Base-by-base conservation (phyloP, 1,140 invertebrate genomes). In the Euschistus heros region DNA sequence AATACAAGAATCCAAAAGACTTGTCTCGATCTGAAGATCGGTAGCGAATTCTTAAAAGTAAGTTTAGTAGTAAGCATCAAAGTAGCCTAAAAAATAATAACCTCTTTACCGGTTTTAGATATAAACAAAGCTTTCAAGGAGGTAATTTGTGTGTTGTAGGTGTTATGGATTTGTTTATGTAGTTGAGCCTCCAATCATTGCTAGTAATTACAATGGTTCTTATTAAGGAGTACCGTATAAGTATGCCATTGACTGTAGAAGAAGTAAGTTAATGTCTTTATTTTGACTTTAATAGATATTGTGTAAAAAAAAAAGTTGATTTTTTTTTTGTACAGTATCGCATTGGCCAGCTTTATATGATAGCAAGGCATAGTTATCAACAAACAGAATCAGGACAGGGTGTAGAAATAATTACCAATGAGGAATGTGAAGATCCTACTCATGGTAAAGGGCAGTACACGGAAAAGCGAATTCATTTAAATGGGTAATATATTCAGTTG, bases 291-390 rank as follows among this genome's bases (percentile, higher is more conserved):
- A 7, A 10, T 55, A 37, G 15, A n/a, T 18, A 57, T 26, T 57
- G 24, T 52, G n/a, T 52, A 50, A 55, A 30, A 63, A 60, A 20
- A 55, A 55, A 55, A 8, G 18, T n/a, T 18, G 5, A 0, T 54
- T 37, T 66, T 46, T 70, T 67, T 66, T 64, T 33, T 59, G 78
- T 80, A 63, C 74, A 95, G 92, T 96, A 96, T 76, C 84, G 83
- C 62, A 86, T 94, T 73, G 92, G 92, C 0, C 92, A 96, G 72
- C 79, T 96, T 61, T 95, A 94, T 76, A 96, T 95, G 92, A 94
- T 95, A 72, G 91, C 92, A 6, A 84, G 91, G 66, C 92, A 96
- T 72, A 94, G 91, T 75, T 83, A 87, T 72, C 92, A 95, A 72
- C 91, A 96, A 72, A 92, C 91, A 13, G 86, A 86, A 69, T 84